phyloP scores from a whole-genome alignment of 1,140 invertebrate species.

The Ceratosolen fusciceps region DNA sequence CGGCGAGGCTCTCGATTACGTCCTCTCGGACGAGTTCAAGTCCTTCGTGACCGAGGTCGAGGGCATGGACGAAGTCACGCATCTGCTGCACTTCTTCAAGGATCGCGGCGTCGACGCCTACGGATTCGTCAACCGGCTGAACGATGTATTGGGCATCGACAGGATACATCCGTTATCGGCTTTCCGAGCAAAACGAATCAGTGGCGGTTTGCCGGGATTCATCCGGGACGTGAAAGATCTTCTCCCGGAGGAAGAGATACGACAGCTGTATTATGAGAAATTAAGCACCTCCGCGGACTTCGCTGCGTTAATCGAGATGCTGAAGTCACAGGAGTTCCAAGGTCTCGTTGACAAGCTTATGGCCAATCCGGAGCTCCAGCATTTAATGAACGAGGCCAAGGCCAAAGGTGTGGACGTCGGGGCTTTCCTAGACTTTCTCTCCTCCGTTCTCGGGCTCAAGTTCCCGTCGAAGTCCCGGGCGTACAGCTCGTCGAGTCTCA shows the following conservation, averaged over 20 bases:
- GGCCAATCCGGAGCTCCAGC: constrained; percentile 50
- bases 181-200: background rate
- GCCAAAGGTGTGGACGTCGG: constrained; percentile 53
- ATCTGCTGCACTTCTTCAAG: constrained; percentile 49
- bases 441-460: constrained; percentile 53
- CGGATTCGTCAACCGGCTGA: constrained; percentile 48
- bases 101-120: constrained; percentile 50
- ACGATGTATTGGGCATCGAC: constrained; percentile 48
- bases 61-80: constrained; percentile 48
- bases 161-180: constrained; percentile 21
- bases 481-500: background rate
- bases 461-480: constrained; percentile 38
- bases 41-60: constrained; percentile 51
- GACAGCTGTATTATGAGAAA: constrained; percentile 58
- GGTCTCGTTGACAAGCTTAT: constrained; percentile 50
- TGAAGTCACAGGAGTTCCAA: constrained; percentile 55
- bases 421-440: constrained; percentile 51
- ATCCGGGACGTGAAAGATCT: constrained; percentile 53
- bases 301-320: constrained; percentile 51
- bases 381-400: constrained; percentile 51
- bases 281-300: constrained; percentile 55
- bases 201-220: constrained; percentile 55
- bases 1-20: constrained; percentile 46
- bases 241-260: constrained; percentile 55
- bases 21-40: constrained; percentile 52